A percentile compares a stretch with the other conserved stretches of the same genome.
phyloP scores from a whole-genome alignment of 2,888 invertebrate genomes.

The Mesorhabditis spiculigera region DNA sequence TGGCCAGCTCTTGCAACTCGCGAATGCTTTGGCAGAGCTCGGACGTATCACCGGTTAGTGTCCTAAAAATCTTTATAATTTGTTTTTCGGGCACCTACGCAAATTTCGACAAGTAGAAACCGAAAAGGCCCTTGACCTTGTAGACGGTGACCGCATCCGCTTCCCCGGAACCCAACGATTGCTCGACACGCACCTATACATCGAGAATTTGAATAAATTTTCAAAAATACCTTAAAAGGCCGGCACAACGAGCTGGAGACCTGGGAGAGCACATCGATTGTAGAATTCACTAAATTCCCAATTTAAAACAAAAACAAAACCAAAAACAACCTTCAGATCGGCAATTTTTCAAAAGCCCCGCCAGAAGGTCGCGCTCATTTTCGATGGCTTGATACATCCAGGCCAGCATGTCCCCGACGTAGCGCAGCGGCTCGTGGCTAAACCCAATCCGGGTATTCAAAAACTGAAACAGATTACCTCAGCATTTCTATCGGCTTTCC shows the following conservation, averaged over 20 bases:
- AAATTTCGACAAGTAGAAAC: constrained; percentile 75
- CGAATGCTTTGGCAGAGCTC: constrained; percentile 74
- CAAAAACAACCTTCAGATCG: constrained; percentile 68
- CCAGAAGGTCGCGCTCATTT: constrained; percentile 78
- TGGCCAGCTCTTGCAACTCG: constrained; percentile 78
- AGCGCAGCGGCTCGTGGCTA: constrained; percentile 11
- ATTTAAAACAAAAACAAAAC: constrained; percentile 1
- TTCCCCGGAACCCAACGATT: constrained; percentile 59
- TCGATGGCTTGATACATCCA: constrained; percentile 82
- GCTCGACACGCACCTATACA: constrained; percentile 53
- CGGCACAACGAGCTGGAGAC: constrained; percentile 92
- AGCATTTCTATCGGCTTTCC: constrained; percentile 90
- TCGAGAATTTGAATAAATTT: not conserved
- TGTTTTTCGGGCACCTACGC: constrained; percentile 22
- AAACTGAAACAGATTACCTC: constrained; percentile 64
- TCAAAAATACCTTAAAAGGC: constrained; percentile 71
- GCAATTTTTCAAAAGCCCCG: constrained; percentile 77
- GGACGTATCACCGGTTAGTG: constrained; percentile 65
- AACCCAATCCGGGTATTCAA: not conserved
- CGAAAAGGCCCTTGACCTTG: constrained; percentile 80
- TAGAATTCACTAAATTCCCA: no score
- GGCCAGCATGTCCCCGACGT: constrained; percentile 73
- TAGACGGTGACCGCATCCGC: constrained; percentile 81
- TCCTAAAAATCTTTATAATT: constrained; percentile 60
- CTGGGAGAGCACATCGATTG: constrained; percentile 61